phyloP scores from a whole-genome alignment of 2,113 vertebrate genomes.

The Micronisus gabar region DNA sequence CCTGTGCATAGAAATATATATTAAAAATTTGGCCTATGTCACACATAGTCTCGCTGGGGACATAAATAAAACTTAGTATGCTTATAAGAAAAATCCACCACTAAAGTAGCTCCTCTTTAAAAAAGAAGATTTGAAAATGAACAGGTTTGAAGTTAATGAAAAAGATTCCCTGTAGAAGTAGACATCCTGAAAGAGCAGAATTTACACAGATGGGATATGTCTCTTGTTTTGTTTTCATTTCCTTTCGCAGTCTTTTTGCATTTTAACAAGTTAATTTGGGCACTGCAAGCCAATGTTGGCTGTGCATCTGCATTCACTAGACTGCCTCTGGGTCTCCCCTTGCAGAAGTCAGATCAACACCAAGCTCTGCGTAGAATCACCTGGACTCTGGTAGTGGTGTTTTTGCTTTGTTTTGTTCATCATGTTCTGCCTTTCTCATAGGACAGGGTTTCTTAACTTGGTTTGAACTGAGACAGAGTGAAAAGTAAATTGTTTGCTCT shows the following conservation, averaged over 20 bases:
- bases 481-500: conserved; percentile 39
- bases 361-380: neutral
- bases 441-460: neutral
- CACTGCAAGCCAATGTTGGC: neutral
- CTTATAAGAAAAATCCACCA: neutral
- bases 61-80: neutral
- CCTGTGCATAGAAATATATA: neutral
- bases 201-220: neutral
- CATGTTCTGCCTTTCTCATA: neutral
- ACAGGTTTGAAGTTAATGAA: neutral
- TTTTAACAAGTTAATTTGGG: conserved; percentile 4
- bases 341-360: neutral
- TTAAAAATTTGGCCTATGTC: neutral
- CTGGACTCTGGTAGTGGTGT: neutral
- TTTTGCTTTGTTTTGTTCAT: neutral
- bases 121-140: neutral
- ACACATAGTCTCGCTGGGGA: neutral
- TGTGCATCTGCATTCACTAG: neutral
- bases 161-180: neutral
- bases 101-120: neutral
- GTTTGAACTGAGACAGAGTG: neutral
- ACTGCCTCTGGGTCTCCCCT: neutral
- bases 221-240: conserved; percentile 26
- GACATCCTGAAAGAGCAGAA: neutral
- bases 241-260: neutral